Conservation (phyloP, 2,888 invertebrate genomes). For the Yponomeuta evonymella region DNA sequence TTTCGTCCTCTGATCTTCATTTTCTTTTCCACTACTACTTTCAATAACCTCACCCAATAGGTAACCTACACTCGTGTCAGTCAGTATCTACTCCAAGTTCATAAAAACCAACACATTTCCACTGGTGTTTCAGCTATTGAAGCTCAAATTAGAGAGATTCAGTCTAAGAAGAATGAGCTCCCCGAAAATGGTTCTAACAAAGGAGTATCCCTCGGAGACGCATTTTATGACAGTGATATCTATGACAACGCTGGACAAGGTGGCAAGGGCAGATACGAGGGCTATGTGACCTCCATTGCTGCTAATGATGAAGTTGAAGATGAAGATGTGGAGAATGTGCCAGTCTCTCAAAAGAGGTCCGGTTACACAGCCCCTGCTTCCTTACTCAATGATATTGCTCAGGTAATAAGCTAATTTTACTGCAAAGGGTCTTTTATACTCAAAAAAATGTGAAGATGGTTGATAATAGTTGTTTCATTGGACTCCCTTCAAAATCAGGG, state of each 20-base stretch:
- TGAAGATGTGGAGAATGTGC: slow-evolving; percentile 89
- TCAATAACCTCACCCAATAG: no score
- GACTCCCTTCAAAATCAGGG: no score
- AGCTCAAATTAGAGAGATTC: slow-evolving; percentile 94
- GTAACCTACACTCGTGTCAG: no score
- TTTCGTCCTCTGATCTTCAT: no score
- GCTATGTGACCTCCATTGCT: slow-evolving; percentile 97
- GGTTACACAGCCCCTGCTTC: slow-evolving; percentile 92
- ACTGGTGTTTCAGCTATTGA: slow-evolving; percentile 87
- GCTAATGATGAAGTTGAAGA: slow-evolving; percentile 97
- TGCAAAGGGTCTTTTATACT: background rate
- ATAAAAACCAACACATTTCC: background rate
- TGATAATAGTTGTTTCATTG: no score
- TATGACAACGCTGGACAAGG: slow-evolving; percentile 84
- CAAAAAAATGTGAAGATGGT: no score
- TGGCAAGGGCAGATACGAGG: slow-evolving; percentile 89
- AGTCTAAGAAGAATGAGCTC: slow-evolving; percentile 88
- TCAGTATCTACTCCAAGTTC: no score
- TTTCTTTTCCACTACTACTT: no score
- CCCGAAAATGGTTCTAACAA: slow-evolving; percentile 79
- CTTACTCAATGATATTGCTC: slow-evolving; percentile 91
- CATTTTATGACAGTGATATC: slow-evolving; percentile 94
- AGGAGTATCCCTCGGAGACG: slow-evolving; percentile 91
- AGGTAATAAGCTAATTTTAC: slow-evolving; percentile 67
- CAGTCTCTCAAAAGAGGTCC: slow-evolving; percentile 83